Conservation (phyloP, 2,888 invertebrate genomes). For the Drosophila antonietae region DNA sequence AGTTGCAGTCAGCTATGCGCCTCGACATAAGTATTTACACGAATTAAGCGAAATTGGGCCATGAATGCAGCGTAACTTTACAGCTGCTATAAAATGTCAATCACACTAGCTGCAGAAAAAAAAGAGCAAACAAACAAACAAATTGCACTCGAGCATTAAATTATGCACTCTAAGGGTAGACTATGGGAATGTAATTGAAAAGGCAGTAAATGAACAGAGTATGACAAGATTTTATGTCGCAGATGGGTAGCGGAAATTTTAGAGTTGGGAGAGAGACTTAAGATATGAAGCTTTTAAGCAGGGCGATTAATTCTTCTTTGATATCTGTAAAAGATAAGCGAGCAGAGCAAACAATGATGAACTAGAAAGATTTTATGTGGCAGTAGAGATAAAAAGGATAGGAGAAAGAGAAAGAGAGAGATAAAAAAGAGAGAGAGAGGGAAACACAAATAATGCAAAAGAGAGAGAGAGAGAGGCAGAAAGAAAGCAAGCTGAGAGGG, state of each 20-base stretch:
- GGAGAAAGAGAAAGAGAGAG: not conserved
- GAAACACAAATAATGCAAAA: not conserved
- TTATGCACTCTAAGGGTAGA: conserved; percentile 7
- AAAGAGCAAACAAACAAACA: not conserved
- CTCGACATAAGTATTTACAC: conserved; percentile 25
- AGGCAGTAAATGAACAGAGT: not conserved
- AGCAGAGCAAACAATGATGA: not conserved
- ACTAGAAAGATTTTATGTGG: not conserved
- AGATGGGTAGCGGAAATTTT: not conserved
- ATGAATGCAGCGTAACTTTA: conserved; percentile 22
- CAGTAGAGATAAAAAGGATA: no score
- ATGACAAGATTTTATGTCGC: not conserved
- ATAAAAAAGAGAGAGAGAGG: not conserved
- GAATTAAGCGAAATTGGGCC: conserved; percentile 37
- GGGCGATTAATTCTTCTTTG: not conserved
- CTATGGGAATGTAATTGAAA: not conserved
- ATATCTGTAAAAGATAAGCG: not conserved
- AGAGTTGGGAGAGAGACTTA: not conserved
- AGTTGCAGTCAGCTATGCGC: conserved; percentile 28
- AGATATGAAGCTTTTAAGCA: not conserved
- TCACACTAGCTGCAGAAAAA: conserved; percentile 8
- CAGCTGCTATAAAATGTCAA: conserved; percentile 24
- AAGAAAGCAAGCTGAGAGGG: not conserved
- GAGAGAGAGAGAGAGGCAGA: not conserved
- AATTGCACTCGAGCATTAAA: conserved; percentile 14